Base-by-base conservation (phyloP, 2,113 vertebrate species). In the Harpagus bidentatus region DNA sequence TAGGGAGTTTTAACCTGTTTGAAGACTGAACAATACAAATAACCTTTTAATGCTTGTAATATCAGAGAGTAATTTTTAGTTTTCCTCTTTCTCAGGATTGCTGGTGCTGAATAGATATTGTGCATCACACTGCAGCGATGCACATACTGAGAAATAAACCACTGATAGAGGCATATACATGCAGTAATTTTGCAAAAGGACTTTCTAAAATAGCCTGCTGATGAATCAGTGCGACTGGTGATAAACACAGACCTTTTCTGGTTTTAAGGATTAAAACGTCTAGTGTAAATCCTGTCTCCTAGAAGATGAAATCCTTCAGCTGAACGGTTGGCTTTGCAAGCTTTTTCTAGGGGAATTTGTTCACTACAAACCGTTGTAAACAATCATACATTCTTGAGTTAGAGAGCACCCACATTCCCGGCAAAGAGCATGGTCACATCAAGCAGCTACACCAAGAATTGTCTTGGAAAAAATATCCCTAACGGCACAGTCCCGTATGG, bases 401-500 rank as follows among this genome's bases (percentile, higher is more conserved):
- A 42, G 26, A 26, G 11, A 36, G 26, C 59, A 69, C 14, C 38
- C 55, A 16, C 36, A 47, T 47, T 45, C 28, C 56, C 31, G 26
- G 43, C 17, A 23, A 70, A 42, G 11, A 48, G 38, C 22, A 28
- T 6, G 43, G 56, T 32, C 18, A 78, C n/a, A 29, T 14, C 1
- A 6, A 72, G 32, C n/a, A n/a, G n/a, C n/a, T n/a, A n/a, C n/a
- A 29, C 16, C 1, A 6, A 72, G 32, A 71, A 45, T 1, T 36
- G 32, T 7, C 66, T 45, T 28, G 65, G 47, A 45, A 43, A 61
- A 78, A 16, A 13, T 19, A n/a, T 16, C 15, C 14, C 1, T 14
- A 32, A 38, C 0, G 73, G 53, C 38, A 36, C 12, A 48, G 40
- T 67, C 16, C 53, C 47, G 3, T 31, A 31, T 0, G 1, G 20